Evolutionary conservation across 2,797 vertebrate genomes (phyloP).

Genomic region (Schizothorax lantsangensis): DNA sequence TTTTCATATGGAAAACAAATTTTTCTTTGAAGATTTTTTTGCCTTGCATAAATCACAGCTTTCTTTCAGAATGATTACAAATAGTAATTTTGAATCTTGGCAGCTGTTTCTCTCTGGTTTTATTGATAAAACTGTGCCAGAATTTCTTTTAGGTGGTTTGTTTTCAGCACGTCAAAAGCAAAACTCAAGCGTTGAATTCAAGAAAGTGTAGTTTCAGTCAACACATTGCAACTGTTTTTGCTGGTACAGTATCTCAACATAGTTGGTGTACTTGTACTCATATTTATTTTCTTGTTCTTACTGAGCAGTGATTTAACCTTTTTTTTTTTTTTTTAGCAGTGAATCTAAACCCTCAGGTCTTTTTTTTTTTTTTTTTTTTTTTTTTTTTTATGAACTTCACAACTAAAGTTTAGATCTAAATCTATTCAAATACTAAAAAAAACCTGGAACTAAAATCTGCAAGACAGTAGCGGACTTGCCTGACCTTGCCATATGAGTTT

Average conservation of each 20-base stretch:
- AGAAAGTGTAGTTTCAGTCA: slow-evolving; percentile 11
- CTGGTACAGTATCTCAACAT: neutral
- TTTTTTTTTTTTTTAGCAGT: no score
- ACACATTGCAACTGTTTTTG: neutral
- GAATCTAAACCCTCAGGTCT: neutral
- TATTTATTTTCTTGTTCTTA: neutral
- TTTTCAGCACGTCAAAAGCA: slow-evolving; percentile 4
- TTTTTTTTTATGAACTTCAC: neutral
- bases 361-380: neutral
- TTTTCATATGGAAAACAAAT: neutral
- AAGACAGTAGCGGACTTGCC: no score
- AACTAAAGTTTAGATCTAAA: neutral
- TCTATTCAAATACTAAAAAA: neutral
- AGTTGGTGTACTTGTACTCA: neutral
- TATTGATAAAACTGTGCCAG: slow-evolving; percentile 36
- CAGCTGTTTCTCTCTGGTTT: slow-evolving; percentile 20
- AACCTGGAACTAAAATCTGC: neutral
- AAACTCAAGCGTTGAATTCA: slow-evolving; percentile 5
- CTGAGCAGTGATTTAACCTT: neutral
- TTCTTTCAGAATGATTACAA: slow-evolving; percentile 15
- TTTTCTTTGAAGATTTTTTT: neutral
- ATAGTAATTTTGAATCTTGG: slow-evolving; percentile 20
- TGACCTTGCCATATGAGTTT: no score
- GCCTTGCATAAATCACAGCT: neutral
- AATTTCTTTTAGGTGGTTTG: slow-evolving; percentile 12